Percentiles rank a stretch among this genome's conserved stretches.
phyloP scores from a whole-genome alignment of 2,797 vertebrate genomes.

The Acanthopagrus latus region DNA sequence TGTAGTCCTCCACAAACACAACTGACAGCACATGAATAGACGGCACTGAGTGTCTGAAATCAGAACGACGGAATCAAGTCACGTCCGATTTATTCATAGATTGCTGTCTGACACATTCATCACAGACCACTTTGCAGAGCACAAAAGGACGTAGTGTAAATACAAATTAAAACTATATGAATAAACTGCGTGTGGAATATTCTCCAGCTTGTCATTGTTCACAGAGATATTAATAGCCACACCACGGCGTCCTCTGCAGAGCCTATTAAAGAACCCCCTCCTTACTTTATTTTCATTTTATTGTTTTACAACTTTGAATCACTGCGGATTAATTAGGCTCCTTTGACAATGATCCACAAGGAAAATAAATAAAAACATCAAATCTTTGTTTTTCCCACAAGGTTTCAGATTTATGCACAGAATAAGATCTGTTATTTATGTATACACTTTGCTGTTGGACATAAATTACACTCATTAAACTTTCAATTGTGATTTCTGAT shows the following conservation, averaged over 20 bases:
- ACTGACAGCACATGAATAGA: slow-evolving; percentile 46
- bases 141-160: slow-evolving; percentile 30
- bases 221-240: slow-evolving; percentile 20
- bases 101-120: slow-evolving; percentile 41
- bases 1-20: slow-evolving; percentile 31
- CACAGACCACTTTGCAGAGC: slow-evolving; percentile 33
- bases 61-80: slow-evolving; percentile 36
- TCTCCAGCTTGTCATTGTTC: slow-evolving; percentile 8
- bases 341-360: slow-evolving; percentile 11
- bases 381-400: slow-evolving; percentile 1
- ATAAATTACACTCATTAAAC: slow-evolving; percentile 12
- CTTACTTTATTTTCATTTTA: neutral
- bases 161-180: slow-evolving; percentile 39
- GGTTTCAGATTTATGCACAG: slow-evolving; percentile 5
- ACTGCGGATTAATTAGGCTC: slow-evolving; percentile 17
- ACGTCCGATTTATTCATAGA: slow-evolving; percentile 47
- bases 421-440: neutral
- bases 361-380: slow-evolving; percentile 1
- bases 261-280: slow-evolving; percentile 13
- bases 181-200: slow-evolving; percentile 15
- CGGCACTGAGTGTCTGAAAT: slow-evolving; percentile 16
- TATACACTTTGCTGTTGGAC: slow-evolving; percentile 19
- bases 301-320: slow-evolving; percentile 19
- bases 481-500: neutral
- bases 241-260: neutral